Evolutionary conservation across 37 sponge, comb jelly and placozoan genomes (phyloP), one percentile per base, ranked within the genome.

Genomic region (Aphrocallistes beatrix): DNA sequence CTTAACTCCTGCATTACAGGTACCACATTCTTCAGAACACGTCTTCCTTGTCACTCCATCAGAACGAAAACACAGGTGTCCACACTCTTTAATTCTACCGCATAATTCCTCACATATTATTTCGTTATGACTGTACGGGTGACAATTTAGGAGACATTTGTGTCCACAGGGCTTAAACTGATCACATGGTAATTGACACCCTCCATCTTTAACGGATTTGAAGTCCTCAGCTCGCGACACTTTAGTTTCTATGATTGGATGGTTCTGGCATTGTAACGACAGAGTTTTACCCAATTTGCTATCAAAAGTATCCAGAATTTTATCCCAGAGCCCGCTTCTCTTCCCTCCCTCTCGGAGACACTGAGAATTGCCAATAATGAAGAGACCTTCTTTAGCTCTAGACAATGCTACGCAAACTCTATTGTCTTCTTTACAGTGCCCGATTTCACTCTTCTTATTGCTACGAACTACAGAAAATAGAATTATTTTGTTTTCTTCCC

Each of bases 401-500:
- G 92, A 92, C 81, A 92, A 51, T 32, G 92, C 90, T 23, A 92
- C 92, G 87, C 92, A 92, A 0, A 89, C 88, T 83, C 92, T 45
- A 69, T 89, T 87, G 6, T 84, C 60, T 37, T 38, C 51, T 16
- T 38, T 86, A 17, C 87, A 21, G 81, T 89, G 89, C 0, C 91
- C 91, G 28, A 87, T 89, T 28, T 49, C 50, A 19, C 50, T 37
- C 37, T 47, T 48, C 51, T 51, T 37, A 45, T 91, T 91, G 38
- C 90, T 91, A 36, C 92, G 86, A 1, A 91, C 92, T 19, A 88
- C 81, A 6, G 92, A 89, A 17, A 91, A 47, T 3, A 91, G 82
- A 50, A 91, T 89, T 49, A 91, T 89, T 38, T 88, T 90, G 85
- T 91, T 91, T 50, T 91, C 92, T 38, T 91, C 92, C 17, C 92